Percentiles rank a stretch among this genome's conserved stretches.
Conservation (phyloP, 2,888 invertebrate genomes). For the Notodonta ziczac region DNA sequence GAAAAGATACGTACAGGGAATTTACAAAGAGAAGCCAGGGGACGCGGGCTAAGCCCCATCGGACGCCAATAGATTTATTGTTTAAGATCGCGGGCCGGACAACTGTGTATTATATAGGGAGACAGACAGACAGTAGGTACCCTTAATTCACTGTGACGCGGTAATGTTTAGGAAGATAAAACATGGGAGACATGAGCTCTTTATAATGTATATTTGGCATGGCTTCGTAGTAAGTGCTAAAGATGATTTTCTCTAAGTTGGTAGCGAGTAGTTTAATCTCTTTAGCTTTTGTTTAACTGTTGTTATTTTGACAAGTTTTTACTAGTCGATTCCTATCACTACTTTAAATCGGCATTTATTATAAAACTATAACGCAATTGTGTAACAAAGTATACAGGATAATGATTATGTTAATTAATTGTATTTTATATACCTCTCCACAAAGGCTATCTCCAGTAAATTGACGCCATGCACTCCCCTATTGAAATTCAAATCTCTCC, state of each 20-base stretch:
- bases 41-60: constrained; percentile 43
- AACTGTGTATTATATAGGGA: constrained; percentile 44
- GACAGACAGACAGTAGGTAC: constrained; percentile 8
- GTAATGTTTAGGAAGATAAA: background rate
- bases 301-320: too few relatives aligned
- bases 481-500: constrained; percentile 62
- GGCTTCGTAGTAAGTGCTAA: too few relatives aligned
- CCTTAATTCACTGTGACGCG: background rate
- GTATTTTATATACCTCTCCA: background rate
- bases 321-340: too few relatives aligned
- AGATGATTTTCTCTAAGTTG: too few relatives aligned
- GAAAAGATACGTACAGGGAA: constrained; percentile 68
- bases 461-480: constrained; percentile 10
- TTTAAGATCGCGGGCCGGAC: constrained; percentile 62
- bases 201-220: too few relatives aligned
- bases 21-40: constrained; percentile 51
- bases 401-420: too few relatives aligned
- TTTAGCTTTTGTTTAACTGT: too few relatives aligned
- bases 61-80: constrained; percentile 69
- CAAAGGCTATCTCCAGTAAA: background rate
- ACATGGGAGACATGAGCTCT: background rate
- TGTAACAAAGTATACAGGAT: too few relatives aligned
- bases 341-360: too few relatives aligned
- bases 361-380: too few relatives aligned
- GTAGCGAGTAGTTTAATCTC: too few relatives aligned